Evolutionary conservation across 2,113 vertebrate genomes (phyloP), one percentile per base, ranked within the genome.

Genomic region (Bagarius yarrelli): DNA sequence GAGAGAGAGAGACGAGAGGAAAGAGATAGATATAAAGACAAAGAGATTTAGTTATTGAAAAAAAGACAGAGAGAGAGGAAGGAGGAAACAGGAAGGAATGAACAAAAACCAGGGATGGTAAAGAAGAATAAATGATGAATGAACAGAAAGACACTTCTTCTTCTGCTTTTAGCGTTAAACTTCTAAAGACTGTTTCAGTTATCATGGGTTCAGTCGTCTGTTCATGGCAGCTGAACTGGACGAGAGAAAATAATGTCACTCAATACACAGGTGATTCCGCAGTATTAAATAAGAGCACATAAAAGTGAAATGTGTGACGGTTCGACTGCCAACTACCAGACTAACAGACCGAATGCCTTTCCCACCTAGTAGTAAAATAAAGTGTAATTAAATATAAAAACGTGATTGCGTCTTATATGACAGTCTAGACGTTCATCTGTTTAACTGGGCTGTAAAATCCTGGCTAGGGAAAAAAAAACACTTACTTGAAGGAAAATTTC

Each of bases 351-450:
- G 85, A 88, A 90, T 87, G 80, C 82, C 47, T 83, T 76, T 64
- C 34, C 81, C 78, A 84, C 81, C 81, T 73, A 83, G 88, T 27
- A 80, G 81, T 89, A 84, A 79, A 85, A 80, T 71, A 4, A 77
- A 86, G 69, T 52, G 34, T 36, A 76, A 69, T 69, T 71, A 75
- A 76, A 81, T 47, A 53, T 78, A 8, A 80, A 81, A 66, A 74
- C 86, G 86, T 76, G 30, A 83, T 87, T 83, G 52, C 32, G 25
- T 59, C 18, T 30, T 44, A 79, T 76, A 85, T 67, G 84, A 79
- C 76, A 12, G 88, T 91, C 86, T 90, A 88, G 89, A 89, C 85
- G 47, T 85, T 32, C 2, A 84, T 86, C 76, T 74, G 61, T 47
- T 79, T 85, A 86, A 84, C 83, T 84, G 81, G 70, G 86, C 73